Base-by-base conservation (phyloP, 2,113 vertebrate species). In the Monopterus albus region DNA sequence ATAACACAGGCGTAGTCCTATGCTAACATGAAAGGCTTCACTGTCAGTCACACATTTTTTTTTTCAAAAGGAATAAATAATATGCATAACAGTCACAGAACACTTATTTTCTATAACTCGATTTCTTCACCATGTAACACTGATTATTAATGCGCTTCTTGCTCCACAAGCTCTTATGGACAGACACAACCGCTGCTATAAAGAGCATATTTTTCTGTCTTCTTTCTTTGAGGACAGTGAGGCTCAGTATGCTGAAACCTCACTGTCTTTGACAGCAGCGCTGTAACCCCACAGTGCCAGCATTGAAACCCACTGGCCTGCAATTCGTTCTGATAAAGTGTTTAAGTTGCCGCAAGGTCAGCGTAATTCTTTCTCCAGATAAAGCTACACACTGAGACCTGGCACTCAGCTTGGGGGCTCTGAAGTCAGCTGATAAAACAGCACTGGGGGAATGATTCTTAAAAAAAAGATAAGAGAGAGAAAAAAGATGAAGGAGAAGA, bases 341-440 rank as follows among this genome's bases (percentile, higher is more conserved):
- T 89, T 86, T 86, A 82, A 79, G 75, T 78, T 73, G 76, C 82
- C 42, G 56, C 91, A 85, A 91, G 88, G 91, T 91, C 88, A 89
- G 69, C 51, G 50, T 68, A 85, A 88, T 88, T 89, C 84, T 61
- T 69, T 79, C 70, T 82, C 49, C 80, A 84, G 90, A 91, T 90
- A 85, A 85, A 88, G 81, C 74, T 67, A 84, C 78, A 70, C 64
- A 78, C 53, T 52, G 75, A 81, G 75, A 75, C 82, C 69, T 45
- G 56, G 79, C 40, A 66, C 63, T 74, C 65, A 26, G 75, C 76
- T 78, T 25, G n/a, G 49, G 79, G 78, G 79, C 72, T 85, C 84
- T 80, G 81, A 89, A 82, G 70, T 72, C 58, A 13, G 58, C 74
- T 77, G 90, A 92, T 93, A 90, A 90, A 88, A 79, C 61, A 71